Percentiles rank a stretch among this genome's conserved stretches.
phyloP scores from a whole-genome alignment of 2,113 vertebrate species.

The Odocoileus virginianus region DNA sequence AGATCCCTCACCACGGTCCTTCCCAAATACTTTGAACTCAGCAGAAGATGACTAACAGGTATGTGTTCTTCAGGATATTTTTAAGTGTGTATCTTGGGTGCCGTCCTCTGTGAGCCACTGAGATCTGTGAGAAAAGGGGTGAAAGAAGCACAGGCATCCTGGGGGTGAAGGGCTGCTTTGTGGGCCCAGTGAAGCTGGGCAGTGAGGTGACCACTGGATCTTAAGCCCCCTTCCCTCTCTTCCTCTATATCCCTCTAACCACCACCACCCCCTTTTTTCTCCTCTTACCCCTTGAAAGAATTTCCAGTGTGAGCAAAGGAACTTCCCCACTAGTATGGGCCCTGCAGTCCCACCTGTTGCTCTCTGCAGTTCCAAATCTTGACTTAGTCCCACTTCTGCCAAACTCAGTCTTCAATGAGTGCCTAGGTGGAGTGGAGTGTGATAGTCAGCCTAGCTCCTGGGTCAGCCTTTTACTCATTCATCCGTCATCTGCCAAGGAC shows the following conservation, averaged over 20 bases:
- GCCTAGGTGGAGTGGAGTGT: not conserved
- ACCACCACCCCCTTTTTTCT: not conserved
- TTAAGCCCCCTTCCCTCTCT: not conserved
- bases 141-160: not conserved
- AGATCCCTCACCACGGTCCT: not conserved
- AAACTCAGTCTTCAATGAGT: constrained; percentile 75
- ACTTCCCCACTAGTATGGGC: constrained; percentile 26
- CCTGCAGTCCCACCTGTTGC: not conserved
- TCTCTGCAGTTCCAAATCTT: constrained; percentile 62
- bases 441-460: not conserved
- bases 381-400: constrained; percentile 71
- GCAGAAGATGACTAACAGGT: no score
- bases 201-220: not conserved
- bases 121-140: not conserved
- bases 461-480: not conserved
- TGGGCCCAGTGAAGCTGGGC: no score
- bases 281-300: constrained; percentile 74
- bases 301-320: constrained; percentile 80
- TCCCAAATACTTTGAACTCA: not conserved
- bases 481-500: not conserved
- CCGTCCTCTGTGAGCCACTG: not conserved
- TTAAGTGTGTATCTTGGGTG: not conserved
- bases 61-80: not conserved
- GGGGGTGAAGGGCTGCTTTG: not conserved
- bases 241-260: constrained; percentile 42